Conservation (phyloP, 2,888 invertebrate species). For the Folsomia manolachei region DNA sequence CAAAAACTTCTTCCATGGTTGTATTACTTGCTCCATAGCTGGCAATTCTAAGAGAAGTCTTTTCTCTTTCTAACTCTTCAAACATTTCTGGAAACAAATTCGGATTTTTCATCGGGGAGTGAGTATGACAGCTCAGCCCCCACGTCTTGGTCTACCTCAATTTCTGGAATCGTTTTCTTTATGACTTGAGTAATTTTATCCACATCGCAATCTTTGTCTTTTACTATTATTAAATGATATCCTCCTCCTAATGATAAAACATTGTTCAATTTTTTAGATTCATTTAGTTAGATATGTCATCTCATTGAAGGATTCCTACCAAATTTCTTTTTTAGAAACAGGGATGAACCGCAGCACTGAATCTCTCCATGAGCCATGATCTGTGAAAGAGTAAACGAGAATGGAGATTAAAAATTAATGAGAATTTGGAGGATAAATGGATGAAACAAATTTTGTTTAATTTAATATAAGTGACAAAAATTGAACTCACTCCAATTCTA, state of each 20-base stretch:
- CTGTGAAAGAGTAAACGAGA: not conserved
- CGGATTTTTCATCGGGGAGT: conserved; percentile 64
- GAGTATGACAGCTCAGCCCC: conserved; percentile 72
- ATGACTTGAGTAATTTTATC: conserved; percentile 62
- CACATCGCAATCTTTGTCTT: conserved; percentile 56
- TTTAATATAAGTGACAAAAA: no score
- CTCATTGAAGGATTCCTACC: conserved; percentile 51
- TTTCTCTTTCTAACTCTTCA: conserved; percentile 64
- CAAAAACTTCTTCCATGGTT: conserved; percentile 46
- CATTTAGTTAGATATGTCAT: no score
- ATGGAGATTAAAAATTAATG: no score
- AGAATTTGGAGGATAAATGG: no score
- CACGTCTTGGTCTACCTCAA: conserved; percentile 66
- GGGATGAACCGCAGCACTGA: conserved; percentile 74
- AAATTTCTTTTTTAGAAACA: conserved; percentile 70
- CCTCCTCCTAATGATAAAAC: conserved; percentile 56
- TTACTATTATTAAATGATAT: conserved; percentile 72
- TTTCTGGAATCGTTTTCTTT: conserved; percentile 64
- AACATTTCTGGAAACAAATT: conserved; percentile 67
- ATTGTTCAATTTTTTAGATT: no score
- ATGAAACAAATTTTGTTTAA: no score
- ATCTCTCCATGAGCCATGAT: conserved; percentile 71
- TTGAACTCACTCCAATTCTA: conserved; percentile 71
- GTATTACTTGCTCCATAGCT: conserved; percentile 66
- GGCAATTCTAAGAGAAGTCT: conserved; percentile 62